Percentiles rank a stretch among this genome's conserved stretches.
These are phyloP conservation scores for Chionoecetes opilio DNA, from an alignment of 1,140 invertebrate genomes.

Conservation along the genomic window DNA sequence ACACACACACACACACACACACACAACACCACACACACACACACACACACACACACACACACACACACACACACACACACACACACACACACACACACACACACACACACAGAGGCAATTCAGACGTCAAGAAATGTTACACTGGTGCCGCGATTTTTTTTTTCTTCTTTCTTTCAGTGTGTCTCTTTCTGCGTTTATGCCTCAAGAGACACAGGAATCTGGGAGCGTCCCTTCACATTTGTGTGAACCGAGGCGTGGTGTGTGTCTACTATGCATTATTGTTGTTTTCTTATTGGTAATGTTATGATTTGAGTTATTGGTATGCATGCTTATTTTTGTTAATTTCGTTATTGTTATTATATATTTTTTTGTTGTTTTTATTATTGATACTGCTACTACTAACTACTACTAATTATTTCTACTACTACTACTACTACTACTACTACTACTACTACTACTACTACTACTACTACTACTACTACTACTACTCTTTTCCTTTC, in stretches of 20 bases:
- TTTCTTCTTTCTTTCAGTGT: neutral
- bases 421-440: neutral
- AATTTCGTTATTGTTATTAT: neutral
- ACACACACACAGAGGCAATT: neutral
- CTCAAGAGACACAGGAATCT: neutral
- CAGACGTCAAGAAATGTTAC: neutral
- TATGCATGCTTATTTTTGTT: neutral
- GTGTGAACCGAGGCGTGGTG: neutral
- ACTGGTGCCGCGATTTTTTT: neutral
- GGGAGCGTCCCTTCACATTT: neutral
- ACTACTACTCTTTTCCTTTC: neutral
- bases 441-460: conserved; percentile 30
- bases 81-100: no score
- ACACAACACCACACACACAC: no score
- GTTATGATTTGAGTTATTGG: neutral
- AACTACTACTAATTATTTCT: no score
- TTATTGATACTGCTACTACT: no score
- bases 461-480: conserved; percentile 29
- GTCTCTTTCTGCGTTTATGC: neutral
- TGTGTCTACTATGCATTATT: neutral
- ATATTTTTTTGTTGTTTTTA: neutral
- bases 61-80: no score
- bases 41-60: no score
- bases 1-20: no score
- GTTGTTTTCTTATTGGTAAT: neutral